Evolutionary conservation across 2,888 invertebrate genomes (phyloP).

Genomic region (Oeneis ivallda): DNA sequence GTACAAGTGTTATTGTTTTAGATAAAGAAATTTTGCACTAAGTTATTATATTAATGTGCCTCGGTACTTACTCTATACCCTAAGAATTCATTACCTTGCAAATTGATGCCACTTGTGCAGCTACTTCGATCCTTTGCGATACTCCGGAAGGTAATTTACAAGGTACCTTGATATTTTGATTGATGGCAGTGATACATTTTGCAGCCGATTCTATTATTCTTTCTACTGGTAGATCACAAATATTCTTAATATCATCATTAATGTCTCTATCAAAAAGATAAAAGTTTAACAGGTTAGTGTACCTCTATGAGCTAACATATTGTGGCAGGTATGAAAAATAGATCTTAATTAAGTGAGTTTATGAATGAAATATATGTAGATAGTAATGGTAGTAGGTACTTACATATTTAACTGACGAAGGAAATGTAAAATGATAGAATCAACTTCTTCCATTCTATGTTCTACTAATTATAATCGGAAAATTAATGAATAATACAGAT

Average conservation of each 20-base stretch:
- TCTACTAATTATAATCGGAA: neutral
- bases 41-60: too few relatives aligned
- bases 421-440: constrained; percentile 95
- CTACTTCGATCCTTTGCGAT: constrained; percentile 92
- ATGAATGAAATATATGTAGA: too few relatives aligned
- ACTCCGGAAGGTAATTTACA: constrained; percentile 86
- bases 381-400: constrained; percentile 39
- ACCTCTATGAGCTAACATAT: too few relatives aligned
- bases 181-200: constrained; percentile 90
- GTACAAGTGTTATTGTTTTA: too few relatives aligned
- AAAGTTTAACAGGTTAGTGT: too few relatives aligned
- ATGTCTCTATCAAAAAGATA: constrained; percentile 84
- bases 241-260: constrained; percentile 86
- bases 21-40: too few relatives aligned
- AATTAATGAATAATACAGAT: too few relatives aligned
- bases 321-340: neutral
- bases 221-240: constrained; percentile 89
- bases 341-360: too few relatives aligned
- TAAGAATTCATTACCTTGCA: constrained; percentile 80
- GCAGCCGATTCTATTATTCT: constrained; percentile 89
- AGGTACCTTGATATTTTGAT: constrained; percentile 85
- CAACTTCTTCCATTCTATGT: constrained; percentile 97
- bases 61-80: too few relatives aligned
- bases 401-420: constrained; percentile 93
- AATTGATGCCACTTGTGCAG: constrained; percentile 90